Evolutionary conservation across 92 coral and sea anemone species (phyloP).

Genomic region (Palythoa caribaeorum): DNA sequence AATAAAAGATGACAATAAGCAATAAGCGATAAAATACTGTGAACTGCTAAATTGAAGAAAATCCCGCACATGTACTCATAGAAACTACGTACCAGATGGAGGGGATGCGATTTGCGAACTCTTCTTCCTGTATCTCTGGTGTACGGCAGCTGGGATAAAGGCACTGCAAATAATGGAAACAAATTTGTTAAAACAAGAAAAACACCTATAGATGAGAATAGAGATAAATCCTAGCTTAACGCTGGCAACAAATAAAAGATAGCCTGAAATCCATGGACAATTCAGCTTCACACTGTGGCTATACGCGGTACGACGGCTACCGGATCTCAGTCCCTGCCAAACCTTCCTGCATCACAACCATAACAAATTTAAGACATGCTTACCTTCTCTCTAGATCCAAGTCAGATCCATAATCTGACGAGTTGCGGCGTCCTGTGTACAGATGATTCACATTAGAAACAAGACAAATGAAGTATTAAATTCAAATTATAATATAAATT

Average conservation of each 20-base stretch:
- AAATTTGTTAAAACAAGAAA: conserved; percentile 6
- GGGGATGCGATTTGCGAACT: conserved; percentile 18
- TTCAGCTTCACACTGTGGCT: conserved; percentile 21
- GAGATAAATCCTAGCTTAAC: conserved; percentile 4
- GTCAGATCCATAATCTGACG: conserved; percentile 23
- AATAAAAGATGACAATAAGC: conserved; percentile 23
- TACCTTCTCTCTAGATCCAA: conserved; percentile 24
- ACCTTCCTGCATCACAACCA: background rate
- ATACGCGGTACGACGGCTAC: conserved; percentile 12
- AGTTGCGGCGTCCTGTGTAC: conserved; percentile 11
- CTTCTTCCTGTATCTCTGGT: conserved; percentile 13
- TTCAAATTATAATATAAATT: background rate
- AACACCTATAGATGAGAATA: conserved; percentile 1
- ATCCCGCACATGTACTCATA: conserved; percentile 7
- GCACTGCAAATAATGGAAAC: conserved; percentile 22
- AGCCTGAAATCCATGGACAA: conserved; percentile 7
- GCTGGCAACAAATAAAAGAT: conserved; percentile 6
- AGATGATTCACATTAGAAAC: conserved; percentile 12
- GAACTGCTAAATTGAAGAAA: conserved; percentile 19
- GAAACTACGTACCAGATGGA: conserved; percentile 21
- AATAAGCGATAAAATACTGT: conserved; percentile 8
- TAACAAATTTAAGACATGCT: conserved; percentile 16
- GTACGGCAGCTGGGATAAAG: conserved; percentile 20
- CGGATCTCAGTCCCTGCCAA: background rate
- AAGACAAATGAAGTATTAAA: conserved; percentile 7